Base-by-base conservation (phyloP, 2,797 vertebrate genomes). In the Garrulus glandarius region DNA sequence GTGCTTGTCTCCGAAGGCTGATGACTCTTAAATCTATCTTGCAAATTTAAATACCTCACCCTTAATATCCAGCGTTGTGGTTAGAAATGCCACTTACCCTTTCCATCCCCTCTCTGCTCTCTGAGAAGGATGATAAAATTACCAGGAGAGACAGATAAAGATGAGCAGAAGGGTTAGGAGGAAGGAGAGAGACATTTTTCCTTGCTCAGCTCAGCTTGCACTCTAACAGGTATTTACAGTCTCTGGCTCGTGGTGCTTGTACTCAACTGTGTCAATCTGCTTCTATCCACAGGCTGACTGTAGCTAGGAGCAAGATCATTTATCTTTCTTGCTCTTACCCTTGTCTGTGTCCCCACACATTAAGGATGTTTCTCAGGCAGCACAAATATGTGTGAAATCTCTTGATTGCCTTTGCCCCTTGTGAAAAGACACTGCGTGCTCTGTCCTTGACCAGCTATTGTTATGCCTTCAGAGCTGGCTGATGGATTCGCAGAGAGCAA, bases 371-470 rank as follows among this genome's bases (percentile, higher is more conserved):
- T 97, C 96, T 96, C 95, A 96, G 91, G 95, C 96, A 93, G 89
- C 94, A 96, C 96, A 97, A 97, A 97, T 96, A 94, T 91, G 94
- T 97, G 97, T 97, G 96, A 96, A 97, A 97, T 97, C 93, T 96
- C 95, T 94, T 95, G 97, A 97, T 95, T 97, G 96, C 96, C 89
- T 96, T 95, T 96, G 87, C 94, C 92, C 92, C 94, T 21, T 83
- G 87, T 74, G 96, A 92, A 89, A 96, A 97, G 95, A 83, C 92
- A 92, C 72, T 78, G 95, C 90, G 37, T 59, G 93, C 89, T 92
- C 93, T 94, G 97, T 95, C 97, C 97, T 97, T 97, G 97, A 94
- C 96, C 92, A 56, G 83, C 70, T 96, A 88, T 94, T 95, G 93
- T 95, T 95, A 75, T 64, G 92, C 91, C 90, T 96, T 95, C 94